Percentiles rank a stretch among this genome's conserved stretches.
These are phyloP conservation scores for Pyrrhia umbra DNA, from an alignment of 2,888 invertebrate genomes.

Conservation along the genomic window DNA sequence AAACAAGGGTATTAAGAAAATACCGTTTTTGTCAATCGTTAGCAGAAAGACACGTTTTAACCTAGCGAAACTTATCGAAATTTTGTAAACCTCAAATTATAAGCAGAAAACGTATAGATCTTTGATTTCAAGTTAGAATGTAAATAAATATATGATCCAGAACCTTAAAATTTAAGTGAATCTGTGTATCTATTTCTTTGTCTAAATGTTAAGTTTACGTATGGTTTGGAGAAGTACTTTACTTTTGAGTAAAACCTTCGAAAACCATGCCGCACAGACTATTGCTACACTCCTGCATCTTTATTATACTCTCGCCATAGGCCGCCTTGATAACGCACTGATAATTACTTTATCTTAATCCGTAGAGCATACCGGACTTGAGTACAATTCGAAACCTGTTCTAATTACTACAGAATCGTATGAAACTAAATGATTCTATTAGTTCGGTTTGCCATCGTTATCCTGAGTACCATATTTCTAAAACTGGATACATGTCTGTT, in stretches of 20 bases:
- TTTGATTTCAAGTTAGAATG: no score
- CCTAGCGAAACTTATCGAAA: no score
- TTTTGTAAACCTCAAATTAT: no score
- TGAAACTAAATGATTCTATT: background rate
- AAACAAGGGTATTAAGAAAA: background rate
- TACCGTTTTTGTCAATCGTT: background rate
- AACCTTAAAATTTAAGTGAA: no score
- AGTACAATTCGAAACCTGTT: background rate
- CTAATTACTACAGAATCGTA: background rate
- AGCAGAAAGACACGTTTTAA: background rate
- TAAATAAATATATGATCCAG: no score
- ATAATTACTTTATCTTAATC: constrained; percentile 53
- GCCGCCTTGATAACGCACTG: constrained; percentile 28
- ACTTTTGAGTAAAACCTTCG: background rate
- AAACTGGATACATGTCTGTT: no score
- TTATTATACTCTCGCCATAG: constrained; percentile 14
- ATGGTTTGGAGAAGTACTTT: background rate
- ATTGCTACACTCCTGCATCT: constrained; percentile 34
- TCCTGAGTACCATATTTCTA: no score
- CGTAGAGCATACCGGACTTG: constrained; percentile 1
- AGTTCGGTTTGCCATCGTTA: no score
- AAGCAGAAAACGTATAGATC: background rate
- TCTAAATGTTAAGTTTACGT: no score
- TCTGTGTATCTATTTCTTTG: no score
- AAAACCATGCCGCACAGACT: background rate